Evolutionary conservation across 2,113 vertebrate species (phyloP).

Genomic region (Nematolebias whitei): DNA sequence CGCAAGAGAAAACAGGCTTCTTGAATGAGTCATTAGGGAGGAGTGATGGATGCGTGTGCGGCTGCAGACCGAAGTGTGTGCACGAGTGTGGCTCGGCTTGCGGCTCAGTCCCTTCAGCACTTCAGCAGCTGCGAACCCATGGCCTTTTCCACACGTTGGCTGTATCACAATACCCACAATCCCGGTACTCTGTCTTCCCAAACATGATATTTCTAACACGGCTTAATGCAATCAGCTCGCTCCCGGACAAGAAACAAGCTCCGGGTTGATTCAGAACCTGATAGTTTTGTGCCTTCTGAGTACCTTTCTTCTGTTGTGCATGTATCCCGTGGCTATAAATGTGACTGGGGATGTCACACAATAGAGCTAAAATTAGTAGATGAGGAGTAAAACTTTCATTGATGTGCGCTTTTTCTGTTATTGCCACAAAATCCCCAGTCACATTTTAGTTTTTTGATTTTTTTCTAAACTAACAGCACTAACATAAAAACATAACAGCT

Average conservation of each 20-base stretch:
- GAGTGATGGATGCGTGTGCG: constrained; percentile 27
- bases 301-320: constrained; percentile 58
- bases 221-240: constrained; percentile 55
- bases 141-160: constrained; percentile 71
- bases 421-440: constrained; percentile 56
- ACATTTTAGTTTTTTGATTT: constrained; percentile 65
- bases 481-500: constrained; percentile 46
- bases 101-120: constrained; percentile 47
- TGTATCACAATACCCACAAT: constrained; percentile 56
- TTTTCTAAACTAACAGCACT: constrained; percentile 65
- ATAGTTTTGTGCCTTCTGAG: constrained; percentile 46
- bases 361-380: not conserved
- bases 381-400: not conserved
- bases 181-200: constrained; percentile 38
- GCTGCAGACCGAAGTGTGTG: constrained; percentile 28
- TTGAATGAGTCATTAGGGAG: constrained; percentile 36
- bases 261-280: constrained; percentile 34
- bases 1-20: constrained; percentile 27
- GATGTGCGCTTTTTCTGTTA: constrained; percentile 9
- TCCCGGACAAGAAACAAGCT: constrained; percentile 39
- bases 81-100: constrained; percentile 66
- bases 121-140: constrained; percentile 63
- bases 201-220: constrained; percentile 72
- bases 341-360: constrained; percentile 64
- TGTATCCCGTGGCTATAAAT: constrained; percentile 50